Evolutionary conservation across 35 echinoderm and acorn worm genomes (phyloP).

Genomic region (Apostichopus parvimensis): DNA sequence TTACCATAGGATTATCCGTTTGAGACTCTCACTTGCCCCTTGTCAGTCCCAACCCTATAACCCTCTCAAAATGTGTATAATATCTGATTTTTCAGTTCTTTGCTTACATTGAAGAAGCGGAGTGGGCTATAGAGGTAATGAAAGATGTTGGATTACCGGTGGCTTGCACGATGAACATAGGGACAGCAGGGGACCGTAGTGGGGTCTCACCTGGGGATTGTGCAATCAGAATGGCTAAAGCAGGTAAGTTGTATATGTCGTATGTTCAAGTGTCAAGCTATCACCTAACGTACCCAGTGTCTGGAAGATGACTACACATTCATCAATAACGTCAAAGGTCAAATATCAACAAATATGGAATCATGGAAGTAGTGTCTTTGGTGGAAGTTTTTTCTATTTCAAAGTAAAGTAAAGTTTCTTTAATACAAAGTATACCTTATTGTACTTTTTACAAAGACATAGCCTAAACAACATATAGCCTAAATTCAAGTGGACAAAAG

Average conservation of each 20-base stretch:
- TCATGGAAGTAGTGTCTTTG: too few relatives aligned
- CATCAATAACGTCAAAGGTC: too few relatives aligned
- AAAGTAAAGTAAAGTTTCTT: too few relatives aligned
- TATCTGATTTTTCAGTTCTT: constrained; percentile 62
- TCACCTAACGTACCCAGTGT: too few relatives aligned
- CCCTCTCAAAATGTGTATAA: background rate
- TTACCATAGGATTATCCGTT: background rate
- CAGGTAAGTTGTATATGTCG: constrained; percentile 27
- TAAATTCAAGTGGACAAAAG: too few relatives aligned
- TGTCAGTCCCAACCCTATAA: background rate
- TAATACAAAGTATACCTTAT: too few relatives aligned
- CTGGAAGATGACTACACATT: too few relatives aligned
- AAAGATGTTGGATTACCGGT: constrained; percentile 32
- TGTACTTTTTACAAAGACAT: too few relatives aligned
- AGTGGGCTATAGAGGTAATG: constrained; percentile 81
- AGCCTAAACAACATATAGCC: too few relatives aligned
- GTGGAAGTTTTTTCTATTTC: too few relatives aligned
- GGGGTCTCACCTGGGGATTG: constrained; percentile 47
- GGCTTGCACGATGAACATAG: constrained; percentile 63
- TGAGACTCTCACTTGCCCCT: background rate
- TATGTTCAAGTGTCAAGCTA: background rate
- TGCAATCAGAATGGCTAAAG: constrained; percentile 69
- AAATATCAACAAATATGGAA: too few relatives aligned
- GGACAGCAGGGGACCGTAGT: constrained; percentile 30
- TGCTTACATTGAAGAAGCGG: constrained; percentile 54